Conservation (phyloP, 2,888 invertebrate species). For the Lasioglossum lativentre region DNA sequence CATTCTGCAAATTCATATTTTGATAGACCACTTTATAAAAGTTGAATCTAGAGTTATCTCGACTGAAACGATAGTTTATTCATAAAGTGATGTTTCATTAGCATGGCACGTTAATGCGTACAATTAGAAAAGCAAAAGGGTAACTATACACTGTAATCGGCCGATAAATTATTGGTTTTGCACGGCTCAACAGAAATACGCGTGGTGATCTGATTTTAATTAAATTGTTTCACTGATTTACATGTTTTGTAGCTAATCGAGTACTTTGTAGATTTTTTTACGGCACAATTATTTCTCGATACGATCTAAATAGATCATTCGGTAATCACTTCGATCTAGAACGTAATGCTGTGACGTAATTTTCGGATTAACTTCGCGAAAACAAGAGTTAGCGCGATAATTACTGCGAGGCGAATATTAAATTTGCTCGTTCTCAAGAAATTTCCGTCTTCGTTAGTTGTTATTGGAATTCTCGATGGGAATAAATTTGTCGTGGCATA, state of each 20-base stretch:
- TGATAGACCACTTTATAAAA: not conserved
- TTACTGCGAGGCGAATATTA: not conserved
- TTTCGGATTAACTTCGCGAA: not conserved
- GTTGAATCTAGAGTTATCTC: not conserved
- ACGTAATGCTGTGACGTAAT: not conserved
- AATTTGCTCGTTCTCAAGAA: not conserved
- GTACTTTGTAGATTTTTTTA: not conserved
- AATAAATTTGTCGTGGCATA: slow-evolving; percentile 37
- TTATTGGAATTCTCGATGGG: slow-evolving; percentile 25
- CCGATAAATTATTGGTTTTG: not conserved
- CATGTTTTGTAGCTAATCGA: not conserved
- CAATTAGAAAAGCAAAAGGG: not conserved
- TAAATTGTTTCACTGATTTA: not conserved
- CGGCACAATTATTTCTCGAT: not conserved
- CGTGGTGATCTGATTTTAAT: not conserved
- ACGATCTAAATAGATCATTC: not conserved
- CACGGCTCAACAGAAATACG: not conserved
- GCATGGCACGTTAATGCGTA: not conserved
- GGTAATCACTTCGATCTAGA: no score
- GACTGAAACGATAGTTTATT: not conserved
- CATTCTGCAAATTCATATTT: not conserved
- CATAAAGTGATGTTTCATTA: not conserved
- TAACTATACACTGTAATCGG: not conserved
- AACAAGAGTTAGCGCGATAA: not conserved
- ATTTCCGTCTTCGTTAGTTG: slow-evolving; percentile 7